Conservation (phyloP, 2,888 invertebrate genomes). For the Serrognathus titanus region DNA sequence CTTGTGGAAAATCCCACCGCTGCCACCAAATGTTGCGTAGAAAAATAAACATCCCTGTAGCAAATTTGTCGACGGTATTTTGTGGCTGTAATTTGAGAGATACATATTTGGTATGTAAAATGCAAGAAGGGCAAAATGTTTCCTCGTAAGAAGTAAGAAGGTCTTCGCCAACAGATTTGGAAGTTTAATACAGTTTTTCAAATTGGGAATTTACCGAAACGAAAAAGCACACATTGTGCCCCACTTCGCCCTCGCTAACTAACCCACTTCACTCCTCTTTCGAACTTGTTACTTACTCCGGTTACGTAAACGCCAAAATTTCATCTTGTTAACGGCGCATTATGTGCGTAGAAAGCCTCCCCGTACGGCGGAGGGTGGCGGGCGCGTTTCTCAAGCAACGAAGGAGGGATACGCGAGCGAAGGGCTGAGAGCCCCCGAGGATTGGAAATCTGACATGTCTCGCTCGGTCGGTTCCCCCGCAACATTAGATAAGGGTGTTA, state of each 20-base stretch:
- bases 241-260: not conserved
- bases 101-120: no score
- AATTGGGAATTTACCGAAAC: no score
- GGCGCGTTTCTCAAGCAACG: not conserved
- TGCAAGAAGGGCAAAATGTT: no score
- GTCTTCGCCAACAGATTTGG: no score
- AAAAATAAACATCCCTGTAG: no score
- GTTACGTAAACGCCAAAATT: not conserved
- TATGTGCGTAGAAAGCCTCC: not conserved
- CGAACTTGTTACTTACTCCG: not conserved
- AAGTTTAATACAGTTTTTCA: no score
- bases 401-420: not conserved
- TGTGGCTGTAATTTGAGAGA: no score
- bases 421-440: conserved; percentile 10
- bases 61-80: no score
- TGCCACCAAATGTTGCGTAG: no score
- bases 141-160: no score
- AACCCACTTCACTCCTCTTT: not conserved
- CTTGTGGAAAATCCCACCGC: no score
- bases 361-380: not conserved
- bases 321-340: not conserved
- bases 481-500: conserved; percentile 14
- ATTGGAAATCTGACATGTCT: conserved; percentile 32
- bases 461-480: conserved; percentile 22
- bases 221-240: no score